Evolutionary conservation across 2,888 invertebrate species (phyloP).

Genomic region (Dynastes tityus): DNA sequence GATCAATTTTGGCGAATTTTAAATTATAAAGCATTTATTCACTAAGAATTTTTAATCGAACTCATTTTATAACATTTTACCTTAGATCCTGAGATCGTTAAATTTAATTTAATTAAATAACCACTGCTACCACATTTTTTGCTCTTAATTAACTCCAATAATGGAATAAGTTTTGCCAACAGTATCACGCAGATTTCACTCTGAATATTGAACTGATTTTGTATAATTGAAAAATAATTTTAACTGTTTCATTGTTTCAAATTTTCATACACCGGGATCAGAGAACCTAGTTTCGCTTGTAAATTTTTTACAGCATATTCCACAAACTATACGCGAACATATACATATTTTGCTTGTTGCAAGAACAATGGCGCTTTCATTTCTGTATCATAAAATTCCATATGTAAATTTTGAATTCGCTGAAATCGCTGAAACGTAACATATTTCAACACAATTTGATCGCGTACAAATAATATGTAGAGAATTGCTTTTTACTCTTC

Average conservation of each 20-base stretch:
- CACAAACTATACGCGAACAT: neutral
- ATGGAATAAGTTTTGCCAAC: no score
- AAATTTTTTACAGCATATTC: no score
- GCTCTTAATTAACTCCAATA: no score
- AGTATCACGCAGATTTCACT: neutral
- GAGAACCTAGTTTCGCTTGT: no score
- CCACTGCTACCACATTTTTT: no score
- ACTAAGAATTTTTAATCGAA: no score
- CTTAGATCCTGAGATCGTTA: no score
- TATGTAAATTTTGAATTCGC: constrained; percentile 1
- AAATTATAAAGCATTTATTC: no score
- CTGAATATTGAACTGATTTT: neutral
- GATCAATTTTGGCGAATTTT: no score
- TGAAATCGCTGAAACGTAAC: neutral
- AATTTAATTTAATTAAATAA: no score
- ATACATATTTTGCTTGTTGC: neutral
- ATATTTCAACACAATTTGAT: neutral
- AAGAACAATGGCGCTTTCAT: neutral
- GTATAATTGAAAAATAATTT: neutral
- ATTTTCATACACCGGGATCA: neutral
- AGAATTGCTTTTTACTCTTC: no score
- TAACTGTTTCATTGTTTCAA: neutral
- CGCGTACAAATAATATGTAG: neutral
- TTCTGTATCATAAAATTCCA: constrained; percentile 1
- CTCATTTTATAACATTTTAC: no score